Base-by-base conservation (phyloP, 92 coral and sea anemone species). In the Galaxea fascicularis region DNA sequence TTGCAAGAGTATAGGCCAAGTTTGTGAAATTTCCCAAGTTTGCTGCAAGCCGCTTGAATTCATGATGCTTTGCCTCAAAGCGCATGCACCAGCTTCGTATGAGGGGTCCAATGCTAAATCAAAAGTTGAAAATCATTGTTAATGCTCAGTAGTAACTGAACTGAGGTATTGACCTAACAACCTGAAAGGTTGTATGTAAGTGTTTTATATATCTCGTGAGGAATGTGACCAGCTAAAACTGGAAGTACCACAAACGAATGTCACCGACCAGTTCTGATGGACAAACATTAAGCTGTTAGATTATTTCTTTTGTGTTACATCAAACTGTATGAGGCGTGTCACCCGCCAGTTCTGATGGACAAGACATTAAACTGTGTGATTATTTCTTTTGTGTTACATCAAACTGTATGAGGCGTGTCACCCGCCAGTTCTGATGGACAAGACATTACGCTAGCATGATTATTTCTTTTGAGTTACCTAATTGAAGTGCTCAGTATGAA, bases 71-170 rank as follows among this genome's bases (percentile, higher is more conserved):
- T 65, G 87, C 95, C 58, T 92, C 93, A 86, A 70, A 92, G 10
- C 89, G 85, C 95, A 89, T 92, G 39, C 89, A 89, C 95, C 95
- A 92, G 65, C 91, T 91, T 25, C 77, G 56, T 47, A 92, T 90
- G 10, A 89, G 89, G 22, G 95, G 93, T n/a, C 95, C 95, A 51
- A 86, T 41, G 68, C 95, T 92, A 63, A 66, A 71, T 18, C 63
- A 21, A 15, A 39, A 65, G 31, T 52, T 41, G 31, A 69, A 77
- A 28, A 49, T 15, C n/a, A 56, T 53, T 53, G 58, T 53, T 20
- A 53, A 47, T 20, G 58, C 58, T 53, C 58, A 53, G 58, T 53
- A 53, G n/a, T 76, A 76, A 31, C 18, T 18, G 28, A 56, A 58
- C 64, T 18, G 64, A 58, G 64, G 26, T 18, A n/a, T 58, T 58